These are phyloP conservation scores for Trididemnum clinides DNA, from an alignment of 23 tunicate species.

Conservation along the genomic window DNA sequence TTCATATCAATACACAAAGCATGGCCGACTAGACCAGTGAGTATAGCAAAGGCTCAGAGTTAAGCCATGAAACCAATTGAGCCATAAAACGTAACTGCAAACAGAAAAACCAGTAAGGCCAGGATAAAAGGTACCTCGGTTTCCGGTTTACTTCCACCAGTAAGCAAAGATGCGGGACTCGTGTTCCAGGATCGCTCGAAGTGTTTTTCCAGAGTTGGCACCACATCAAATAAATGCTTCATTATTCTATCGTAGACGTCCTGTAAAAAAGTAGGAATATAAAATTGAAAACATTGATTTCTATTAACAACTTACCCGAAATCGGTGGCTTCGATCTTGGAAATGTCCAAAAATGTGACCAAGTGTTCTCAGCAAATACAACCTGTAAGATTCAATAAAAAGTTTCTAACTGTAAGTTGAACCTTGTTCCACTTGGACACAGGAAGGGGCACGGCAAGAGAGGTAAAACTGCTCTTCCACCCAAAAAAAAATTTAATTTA, in stretches of 20 bases:
- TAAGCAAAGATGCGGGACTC: no score
- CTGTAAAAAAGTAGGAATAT: no score
- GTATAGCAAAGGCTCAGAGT: no score
- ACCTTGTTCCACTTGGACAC: no score
- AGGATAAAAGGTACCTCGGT: neutral
- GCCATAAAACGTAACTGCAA: neutral
- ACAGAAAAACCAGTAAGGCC: neutral
- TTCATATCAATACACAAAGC: no score
- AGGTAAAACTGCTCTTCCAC: no score
- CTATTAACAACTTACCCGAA: constrained; percentile 64
- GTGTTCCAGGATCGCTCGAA: constrained; percentile 35
- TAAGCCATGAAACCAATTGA: neutral
- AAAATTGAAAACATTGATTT: no score
- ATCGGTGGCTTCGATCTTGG: constrained; percentile 64
- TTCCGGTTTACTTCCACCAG: no score
- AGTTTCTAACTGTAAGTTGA: no score
- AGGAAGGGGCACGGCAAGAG: no score
- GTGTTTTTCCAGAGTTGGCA: constrained; percentile 41
- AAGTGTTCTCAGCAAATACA: constrained; percentile 58
- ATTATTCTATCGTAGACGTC: constrained; percentile 22
- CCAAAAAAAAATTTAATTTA: no score
- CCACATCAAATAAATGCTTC: constrained; percentile 20
- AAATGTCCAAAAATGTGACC: constrained; percentile 53
- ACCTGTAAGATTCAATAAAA: constrained; percentile 34
- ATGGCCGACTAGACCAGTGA: no score